These are phyloP conservation scores for Bos javanicus DNA, from an alignment of 2,113 vertebrate genomes.

Conservation along the genomic window DNA sequence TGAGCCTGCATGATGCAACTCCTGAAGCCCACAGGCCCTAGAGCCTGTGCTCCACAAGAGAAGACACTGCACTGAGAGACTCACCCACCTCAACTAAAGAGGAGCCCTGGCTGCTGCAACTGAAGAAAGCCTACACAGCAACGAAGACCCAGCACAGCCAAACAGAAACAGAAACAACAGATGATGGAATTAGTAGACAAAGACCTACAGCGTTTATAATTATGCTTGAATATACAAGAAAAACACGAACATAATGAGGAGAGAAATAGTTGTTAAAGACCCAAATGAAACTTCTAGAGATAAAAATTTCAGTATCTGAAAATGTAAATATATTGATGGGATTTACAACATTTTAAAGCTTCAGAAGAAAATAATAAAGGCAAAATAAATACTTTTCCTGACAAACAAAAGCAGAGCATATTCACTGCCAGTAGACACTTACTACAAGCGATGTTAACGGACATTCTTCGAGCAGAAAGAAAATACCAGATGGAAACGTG, in stretches of 20 bases:
- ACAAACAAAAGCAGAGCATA: neutral
- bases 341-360: neutral
- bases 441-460: neutral
- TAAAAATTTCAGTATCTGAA: neutral
- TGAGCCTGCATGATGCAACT: neutral
- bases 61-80: neutral
- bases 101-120: neutral
- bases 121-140: neutral
- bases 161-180: neutral
- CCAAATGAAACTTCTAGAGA: neutral
- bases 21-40: neutral
- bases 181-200: neutral
- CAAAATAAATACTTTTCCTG: neutral
- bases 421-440: neutral
- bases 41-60: neutral
- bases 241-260: neutral
- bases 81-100: neutral
- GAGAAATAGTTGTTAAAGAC: neutral
- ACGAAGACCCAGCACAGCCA: neutral
- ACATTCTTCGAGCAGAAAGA: neutral
- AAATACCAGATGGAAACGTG: neutral
- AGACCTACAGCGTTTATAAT: neutral
- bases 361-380: neutral
- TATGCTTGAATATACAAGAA: neutral
- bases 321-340: neutral